Percentiles rank a stretch among this genome's conserved stretches.
Evolutionary conservation across 2,888 invertebrate species (phyloP).

Genomic region (Caenorhabditis macrosperma): DNA sequence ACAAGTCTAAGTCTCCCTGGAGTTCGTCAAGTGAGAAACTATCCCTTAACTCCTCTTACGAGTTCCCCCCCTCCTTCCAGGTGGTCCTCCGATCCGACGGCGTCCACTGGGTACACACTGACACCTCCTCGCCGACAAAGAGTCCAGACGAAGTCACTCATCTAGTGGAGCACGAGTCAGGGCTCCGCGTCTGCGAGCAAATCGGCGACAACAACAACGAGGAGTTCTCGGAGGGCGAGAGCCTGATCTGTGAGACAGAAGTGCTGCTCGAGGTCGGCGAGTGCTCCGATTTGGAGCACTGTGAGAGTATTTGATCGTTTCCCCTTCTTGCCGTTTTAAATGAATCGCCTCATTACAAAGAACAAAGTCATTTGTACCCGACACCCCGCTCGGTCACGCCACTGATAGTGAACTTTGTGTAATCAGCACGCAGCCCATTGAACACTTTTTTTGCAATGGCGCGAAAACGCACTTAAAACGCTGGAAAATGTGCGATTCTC

Average conservation of each 20-base stretch:
- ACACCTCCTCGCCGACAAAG: slow-evolving; percentile 59
- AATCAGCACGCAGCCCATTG: too few relatives aligned
- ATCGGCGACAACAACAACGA: slow-evolving; percentile 69
- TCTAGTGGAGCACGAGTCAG: slow-evolving; percentile 67
- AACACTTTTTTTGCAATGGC: too few relatives aligned
- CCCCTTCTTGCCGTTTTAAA: neutral
- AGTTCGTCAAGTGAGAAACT: slow-evolving; percentile 63
- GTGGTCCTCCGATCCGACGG: slow-evolving; percentile 73
- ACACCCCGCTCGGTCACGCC: neutral
- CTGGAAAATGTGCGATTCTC: too few relatives aligned
- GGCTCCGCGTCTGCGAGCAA: slow-evolving; percentile 69
- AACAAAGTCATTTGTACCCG: neutral
- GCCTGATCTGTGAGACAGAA: slow-evolving; percentile 59
- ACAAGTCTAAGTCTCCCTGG: slow-evolving; percentile 70
- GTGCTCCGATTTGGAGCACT: slow-evolving; percentile 43
- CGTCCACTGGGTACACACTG: slow-evolving; percentile 71
- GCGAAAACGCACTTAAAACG: too few relatives aligned
- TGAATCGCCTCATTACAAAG: neutral
- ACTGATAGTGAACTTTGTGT: slow-evolving; percentile 3
- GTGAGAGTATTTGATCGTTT: slow-evolving; percentile 31
- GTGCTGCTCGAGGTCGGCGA: slow-evolving; percentile 57
- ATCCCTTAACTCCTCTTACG: too few relatives aligned
- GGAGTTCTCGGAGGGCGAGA: slow-evolving; percentile 61
- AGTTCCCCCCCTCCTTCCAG: too few relatives aligned
- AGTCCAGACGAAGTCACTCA: slow-evolving; percentile 72